A percentile compares a stretch with the other conserved stretches of the same genome.
Conservation (phyloP, 2,113 vertebrate genomes). For the Bagarius yarrelli region DNA sequence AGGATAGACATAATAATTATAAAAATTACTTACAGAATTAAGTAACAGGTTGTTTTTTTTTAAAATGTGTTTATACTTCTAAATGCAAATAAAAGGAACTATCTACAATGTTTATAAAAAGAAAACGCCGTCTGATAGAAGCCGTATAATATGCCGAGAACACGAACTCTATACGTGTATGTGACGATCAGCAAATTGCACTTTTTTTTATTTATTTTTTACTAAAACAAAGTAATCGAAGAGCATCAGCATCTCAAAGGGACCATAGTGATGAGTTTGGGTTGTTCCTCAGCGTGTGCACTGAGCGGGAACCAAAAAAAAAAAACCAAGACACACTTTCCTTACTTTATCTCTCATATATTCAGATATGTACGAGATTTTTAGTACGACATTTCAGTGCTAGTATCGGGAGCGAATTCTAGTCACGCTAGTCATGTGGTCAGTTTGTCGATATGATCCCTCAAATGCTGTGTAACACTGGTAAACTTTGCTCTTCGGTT, state of each 20-base stretch:
- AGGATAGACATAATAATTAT: constrained; percentile 90
- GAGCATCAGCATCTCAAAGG: constrained; percentile 81
- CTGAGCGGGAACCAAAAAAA: neutral
- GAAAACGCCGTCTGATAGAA: constrained; percentile 73
- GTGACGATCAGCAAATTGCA: constrained; percentile 77
- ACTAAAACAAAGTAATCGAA: constrained; percentile 59
- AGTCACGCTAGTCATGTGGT: neutral
- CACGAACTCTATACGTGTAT: constrained; percentile 81
- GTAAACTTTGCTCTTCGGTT: constrained; percentile 71
- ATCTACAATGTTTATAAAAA: constrained; percentile 82
- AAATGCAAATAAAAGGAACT: constrained; percentile 87
- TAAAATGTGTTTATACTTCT: constrained; percentile 83
- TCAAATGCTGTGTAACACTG: constrained; percentile 81
- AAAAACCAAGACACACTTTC: neutral
- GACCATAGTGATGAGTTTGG: constrained; percentile 67
- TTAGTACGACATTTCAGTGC: constrained; percentile 14
- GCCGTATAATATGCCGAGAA: constrained; percentile 74
- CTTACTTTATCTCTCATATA: constrained; percentile 31
- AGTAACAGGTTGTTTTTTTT: constrained; percentile 80
- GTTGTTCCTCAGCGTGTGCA: constrained; percentile 51
- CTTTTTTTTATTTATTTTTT: constrained; percentile 50
- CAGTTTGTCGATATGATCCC: constrained; percentile 70
- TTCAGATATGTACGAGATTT: constrained; percentile 46
- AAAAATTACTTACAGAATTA: constrained; percentile 94
- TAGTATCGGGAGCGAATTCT: no score